Evolutionary conservation across 2,797 vertebrate genomes (phyloP), one percentile per base, ranked within the genome.

Genomic region (Limnodromus scolopaceus): DNA sequence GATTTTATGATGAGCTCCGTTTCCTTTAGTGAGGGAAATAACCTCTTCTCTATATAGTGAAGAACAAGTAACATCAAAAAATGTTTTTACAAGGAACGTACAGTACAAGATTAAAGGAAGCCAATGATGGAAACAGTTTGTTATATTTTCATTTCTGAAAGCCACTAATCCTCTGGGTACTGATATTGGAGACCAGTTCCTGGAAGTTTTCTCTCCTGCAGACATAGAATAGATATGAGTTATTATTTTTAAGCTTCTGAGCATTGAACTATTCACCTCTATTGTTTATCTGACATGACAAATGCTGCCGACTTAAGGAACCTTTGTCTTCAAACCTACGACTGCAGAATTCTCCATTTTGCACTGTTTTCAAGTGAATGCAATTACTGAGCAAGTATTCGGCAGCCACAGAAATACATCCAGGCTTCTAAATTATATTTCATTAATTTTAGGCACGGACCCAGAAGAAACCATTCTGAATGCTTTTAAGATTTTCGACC

Each of bases 401-500:
- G 6, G 57, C 68, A 91, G 93, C 88, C 57, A 75, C 1, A 87
- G 80, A 86, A 95, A 93, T 79, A 86, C 38, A 90, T 82, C 74
- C 66, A 86, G 87, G 17, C 60, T 86, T 74, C 92, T 96, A 72
- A 94, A 95, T 84, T 89, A 65, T 92, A 48, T 95, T 91, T 84
- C 71, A 91, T 96, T 97, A 86, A 97, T 97, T 97, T 90, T 71
- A 99, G 99, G 99, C 85, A 99, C 99, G 1, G 99, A 99, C 95
- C 98, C 99, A 5, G 99, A 99, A 96, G 99, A 99, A 97, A 99
- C 99, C 89, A 99, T 99, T 90, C 97, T 99, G 64, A 99, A 99
- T 1, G 99, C 99, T 91, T 99, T 99, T 93, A 99, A 99, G 98
- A 98, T 99, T 97, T 99, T 99, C 14, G 99, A 99, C 97, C 98